A percentile compares a stretch with the other conserved stretches of the same genome.
These are phyloP conservation scores for Papilio dardanus DNA, from an alignment of 1,140 invertebrate genomes.

Conservation along the genomic window DNA sequence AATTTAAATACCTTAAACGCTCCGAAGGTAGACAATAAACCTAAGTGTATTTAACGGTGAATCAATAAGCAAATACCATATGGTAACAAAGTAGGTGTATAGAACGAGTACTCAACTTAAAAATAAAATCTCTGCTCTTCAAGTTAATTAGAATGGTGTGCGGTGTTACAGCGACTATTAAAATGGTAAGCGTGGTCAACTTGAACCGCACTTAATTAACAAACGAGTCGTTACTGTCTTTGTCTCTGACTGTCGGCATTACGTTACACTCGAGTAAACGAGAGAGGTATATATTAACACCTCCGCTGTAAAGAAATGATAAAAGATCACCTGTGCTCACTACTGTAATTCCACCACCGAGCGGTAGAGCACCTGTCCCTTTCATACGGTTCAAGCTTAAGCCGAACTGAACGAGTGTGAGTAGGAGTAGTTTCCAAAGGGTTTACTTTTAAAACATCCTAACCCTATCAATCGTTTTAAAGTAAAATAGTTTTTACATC, in stretches of 20 bases:
- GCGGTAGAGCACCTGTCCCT: slow-evolving; percentile 80
- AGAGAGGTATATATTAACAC: slow-evolving; percentile 75
- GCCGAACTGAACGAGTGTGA: slow-evolving; percentile 79
- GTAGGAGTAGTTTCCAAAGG: slow-evolving; percentile 75
- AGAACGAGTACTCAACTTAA: slow-evolving; percentile 62
- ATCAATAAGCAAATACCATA: slow-evolving; percentile 50
- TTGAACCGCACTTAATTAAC: slow-evolving; percentile 71
- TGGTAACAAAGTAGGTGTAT: slow-evolving; percentile 47
- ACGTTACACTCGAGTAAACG: slow-evolving; percentile 48
- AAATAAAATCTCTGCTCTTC: slow-evolving; percentile 60
- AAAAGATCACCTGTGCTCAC: slow-evolving; percentile 83
- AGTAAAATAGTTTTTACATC: slow-evolving; percentile 46
- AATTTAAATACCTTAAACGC: slow-evolving; percentile 7
- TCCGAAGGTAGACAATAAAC: neutral
- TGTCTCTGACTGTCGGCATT: slow-evolving; percentile 14
- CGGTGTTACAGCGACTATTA: slow-evolving; percentile 67
- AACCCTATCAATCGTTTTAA: slow-evolving; percentile 37
- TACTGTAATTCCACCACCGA: slow-evolving; percentile 81
- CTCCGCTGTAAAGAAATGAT: slow-evolving; percentile 71
- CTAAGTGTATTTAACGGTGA: slow-evolving; percentile 44
- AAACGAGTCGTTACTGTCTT: slow-evolving; percentile 45
- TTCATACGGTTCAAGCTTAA: slow-evolving; percentile 79
- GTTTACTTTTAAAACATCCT: slow-evolving; percentile 47
- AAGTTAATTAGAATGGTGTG: slow-evolving; percentile 73
- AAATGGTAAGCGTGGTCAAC: slow-evolving; percentile 78